Conservation (phyloP, 2,797 vertebrate species). For the Paratrypauchen microcephalus region DNA sequence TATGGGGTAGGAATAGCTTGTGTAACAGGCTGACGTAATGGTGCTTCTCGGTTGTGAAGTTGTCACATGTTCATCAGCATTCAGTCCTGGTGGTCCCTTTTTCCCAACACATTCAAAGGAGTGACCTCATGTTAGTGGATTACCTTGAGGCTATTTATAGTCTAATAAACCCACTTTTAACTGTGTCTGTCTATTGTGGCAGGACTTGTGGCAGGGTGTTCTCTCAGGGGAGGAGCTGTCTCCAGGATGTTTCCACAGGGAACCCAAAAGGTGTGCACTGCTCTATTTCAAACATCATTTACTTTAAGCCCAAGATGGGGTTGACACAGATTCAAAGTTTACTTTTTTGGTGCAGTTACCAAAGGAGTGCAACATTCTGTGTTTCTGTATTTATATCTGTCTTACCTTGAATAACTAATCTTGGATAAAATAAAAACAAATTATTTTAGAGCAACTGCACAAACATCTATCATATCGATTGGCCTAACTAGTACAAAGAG, state of each 20-base stretch:
- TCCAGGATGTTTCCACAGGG: conserved; percentile 34
- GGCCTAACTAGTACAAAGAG: background rate
- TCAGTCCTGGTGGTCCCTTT: background rate
- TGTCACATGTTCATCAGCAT: conserved; percentile 12
- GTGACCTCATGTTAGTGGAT: conserved; percentile 11
- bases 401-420: background rate
- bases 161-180: conserved; percentile 21
- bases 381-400: background rate
- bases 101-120: background rate
- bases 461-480: background rate
- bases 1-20: conserved; percentile 32
- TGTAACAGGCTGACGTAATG: conserved; percentile 18
- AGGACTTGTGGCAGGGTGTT: conserved; percentile 30
- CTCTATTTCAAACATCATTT: conserved; percentile 50
- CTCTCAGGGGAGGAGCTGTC: conserved; percentile 58
- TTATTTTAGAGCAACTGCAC: background rate
- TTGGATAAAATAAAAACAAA: background rate
- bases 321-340: conserved; percentile 26
- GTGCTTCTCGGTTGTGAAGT: background rate
- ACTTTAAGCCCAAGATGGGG: conserved; percentile 27
- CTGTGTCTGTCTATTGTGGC: conserved; percentile 17
- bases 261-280: conserved; percentile 30
- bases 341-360: background rate
- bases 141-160: conserved; percentile 33
- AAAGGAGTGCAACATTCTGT: background rate